These are phyloP conservation scores for Lagopus leucura DNA, from an alignment of 2,113 vertebrate genomes.

Conservation along the genomic window DNA sequence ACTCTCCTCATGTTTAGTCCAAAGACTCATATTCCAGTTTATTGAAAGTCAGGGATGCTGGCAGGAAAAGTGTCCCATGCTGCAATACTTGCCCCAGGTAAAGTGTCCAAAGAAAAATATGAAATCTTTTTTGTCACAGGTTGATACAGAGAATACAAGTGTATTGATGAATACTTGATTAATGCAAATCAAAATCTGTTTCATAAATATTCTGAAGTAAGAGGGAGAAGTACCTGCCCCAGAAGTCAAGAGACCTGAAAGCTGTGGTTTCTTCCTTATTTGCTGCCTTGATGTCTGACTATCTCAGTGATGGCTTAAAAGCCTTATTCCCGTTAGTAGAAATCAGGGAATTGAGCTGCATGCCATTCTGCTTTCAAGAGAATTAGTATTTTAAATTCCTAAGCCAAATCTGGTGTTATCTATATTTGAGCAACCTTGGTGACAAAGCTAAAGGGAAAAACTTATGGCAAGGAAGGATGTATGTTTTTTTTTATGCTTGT, in stretches of 20 bases:
- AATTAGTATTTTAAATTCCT: not conserved
- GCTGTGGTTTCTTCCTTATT: not conserved
- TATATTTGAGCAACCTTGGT: accelerated
- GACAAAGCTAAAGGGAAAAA: not conserved
- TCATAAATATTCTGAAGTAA: not conserved
- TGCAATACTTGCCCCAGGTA: slow-evolving; percentile 78
- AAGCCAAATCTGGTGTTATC: not conserved
- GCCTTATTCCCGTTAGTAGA: not conserved
- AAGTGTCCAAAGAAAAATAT: not conserved
- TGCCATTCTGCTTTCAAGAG: not conserved
- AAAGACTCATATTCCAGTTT: slow-evolving; percentile 79
- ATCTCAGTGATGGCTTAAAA: not conserved
- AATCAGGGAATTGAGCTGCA: not conserved
- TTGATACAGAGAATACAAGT: not conserved
- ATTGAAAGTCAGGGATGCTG: slow-evolving; percentile 69
- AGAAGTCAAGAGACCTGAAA: slow-evolving; percentile 7
- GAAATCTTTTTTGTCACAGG: not conserved
- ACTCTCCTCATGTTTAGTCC: slow-evolving; percentile 77
- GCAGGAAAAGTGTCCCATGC: slow-evolving; percentile 71
- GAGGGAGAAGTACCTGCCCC: not conserved
- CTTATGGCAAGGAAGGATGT: not conserved
- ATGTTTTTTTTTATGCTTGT: not conserved
- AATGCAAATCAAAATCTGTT: not conserved
- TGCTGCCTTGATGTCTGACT: not conserved
- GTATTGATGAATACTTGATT: not conserved